phyloP scores from a whole-genome alignment of 2,113 vertebrate species.

The Misgurnus anguillicaudatus region DNA sequence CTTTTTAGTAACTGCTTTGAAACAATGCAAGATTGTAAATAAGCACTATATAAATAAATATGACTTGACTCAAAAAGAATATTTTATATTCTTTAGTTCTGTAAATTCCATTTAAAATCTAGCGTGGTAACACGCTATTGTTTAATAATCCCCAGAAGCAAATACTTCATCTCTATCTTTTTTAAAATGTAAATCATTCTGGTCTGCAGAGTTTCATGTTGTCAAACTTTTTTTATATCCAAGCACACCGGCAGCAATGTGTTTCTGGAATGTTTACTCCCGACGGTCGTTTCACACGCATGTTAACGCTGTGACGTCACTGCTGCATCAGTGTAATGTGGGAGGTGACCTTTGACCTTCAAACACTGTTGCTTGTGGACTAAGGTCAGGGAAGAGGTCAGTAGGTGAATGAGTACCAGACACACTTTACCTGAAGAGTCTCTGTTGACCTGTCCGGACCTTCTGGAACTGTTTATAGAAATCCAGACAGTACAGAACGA shows the following conservation, averaged over 20 bases:
- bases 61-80: no score
- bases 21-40: no score
- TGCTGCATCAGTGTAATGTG: conserved; percentile 44
- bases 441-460: neutral
- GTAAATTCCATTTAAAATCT: no score
- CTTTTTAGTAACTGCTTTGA: no score
- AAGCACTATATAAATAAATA: no score
- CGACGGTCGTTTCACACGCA: neutral
- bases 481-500: neutral
- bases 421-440: neutral
- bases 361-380: conserved; percentile 18
- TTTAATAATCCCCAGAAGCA: no score
- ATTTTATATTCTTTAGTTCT: no score
- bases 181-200: no score
- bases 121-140: no score
- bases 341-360: conserved; percentile 57
- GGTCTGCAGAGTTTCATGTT: no score
- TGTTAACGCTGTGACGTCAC: conserved; percentile 57
- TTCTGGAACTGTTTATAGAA: neutral
- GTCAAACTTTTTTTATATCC: no score
- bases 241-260: neutral
- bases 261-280: neutral
- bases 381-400: neutral
- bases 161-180: no score
- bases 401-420: neutral